phyloP scores from a whole-genome alignment of 2,113 vertebrate species.

The Shinisaurus crocodilurus region DNA sequence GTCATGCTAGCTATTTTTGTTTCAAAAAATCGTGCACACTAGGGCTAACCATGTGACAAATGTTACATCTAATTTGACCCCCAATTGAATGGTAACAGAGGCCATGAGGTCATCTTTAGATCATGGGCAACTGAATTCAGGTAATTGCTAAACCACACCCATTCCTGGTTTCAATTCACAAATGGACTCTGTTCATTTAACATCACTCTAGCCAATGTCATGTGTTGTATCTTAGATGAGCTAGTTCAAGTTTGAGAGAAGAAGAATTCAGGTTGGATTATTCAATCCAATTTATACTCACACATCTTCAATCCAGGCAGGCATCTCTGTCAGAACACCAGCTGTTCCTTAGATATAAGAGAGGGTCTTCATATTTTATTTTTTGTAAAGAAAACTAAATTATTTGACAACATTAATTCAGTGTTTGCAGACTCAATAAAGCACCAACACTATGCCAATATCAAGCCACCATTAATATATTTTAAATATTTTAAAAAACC shows the following conservation, averaged over 20 bases:
- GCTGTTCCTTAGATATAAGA: neutral
- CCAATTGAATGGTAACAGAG: neutral
- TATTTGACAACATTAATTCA: neutral
- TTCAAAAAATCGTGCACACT: neutral
- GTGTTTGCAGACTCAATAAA: neutral
- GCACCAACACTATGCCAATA: neutral
- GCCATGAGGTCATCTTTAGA: neutral
- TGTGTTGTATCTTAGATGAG: neutral
- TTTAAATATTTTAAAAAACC: constrained; percentile 52
- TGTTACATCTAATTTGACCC: neutral
- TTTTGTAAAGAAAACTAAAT: neutral
- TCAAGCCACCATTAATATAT: constrained; percentile 12
- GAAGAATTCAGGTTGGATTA: neutral
- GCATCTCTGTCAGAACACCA: neutral
- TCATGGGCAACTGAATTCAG: neutral
- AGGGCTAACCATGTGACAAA: neutral
- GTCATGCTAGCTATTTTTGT: too few relatives aligned
- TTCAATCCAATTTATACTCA: neutral
- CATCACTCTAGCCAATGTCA: neutral
- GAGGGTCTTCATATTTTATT: neutral
- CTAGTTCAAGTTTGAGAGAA: neutral
- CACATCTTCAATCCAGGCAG: neutral
- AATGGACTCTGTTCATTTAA: neutral
- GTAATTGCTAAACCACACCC: neutral
- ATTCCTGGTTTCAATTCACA: neutral